phyloP scores from a whole-genome alignment of 2,888 invertebrate species.

The Tipula helvola region DNA sequence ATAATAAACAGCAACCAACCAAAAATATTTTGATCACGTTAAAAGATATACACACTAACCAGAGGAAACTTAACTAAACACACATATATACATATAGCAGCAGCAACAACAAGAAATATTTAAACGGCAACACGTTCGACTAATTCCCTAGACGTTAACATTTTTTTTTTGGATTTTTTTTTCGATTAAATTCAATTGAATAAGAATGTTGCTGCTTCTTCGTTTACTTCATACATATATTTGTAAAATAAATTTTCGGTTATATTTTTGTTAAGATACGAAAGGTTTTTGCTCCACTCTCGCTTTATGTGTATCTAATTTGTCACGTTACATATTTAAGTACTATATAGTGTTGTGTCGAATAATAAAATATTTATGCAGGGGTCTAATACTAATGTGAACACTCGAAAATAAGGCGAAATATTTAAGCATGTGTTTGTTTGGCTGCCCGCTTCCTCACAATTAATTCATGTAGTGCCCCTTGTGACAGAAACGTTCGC shows the following conservation, averaged over 20 bases:
- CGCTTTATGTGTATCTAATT: neutral
- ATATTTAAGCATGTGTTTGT: neutral
- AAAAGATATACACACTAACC: neutral
- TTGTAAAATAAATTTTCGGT: neutral
- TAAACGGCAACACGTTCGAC: conserved; percentile 7
- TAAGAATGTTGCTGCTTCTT: neutral
- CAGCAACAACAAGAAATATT: neutral
- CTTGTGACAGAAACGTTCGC: neutral
- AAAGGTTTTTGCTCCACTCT: neutral
- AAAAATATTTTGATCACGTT: conserved; percentile 9
- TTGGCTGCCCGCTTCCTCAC: no score
- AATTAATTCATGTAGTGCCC: conserved; percentile 5
- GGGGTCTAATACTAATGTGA: neutral
- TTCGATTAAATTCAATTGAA: neutral
- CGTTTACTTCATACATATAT: neutral
- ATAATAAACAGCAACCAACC: neutral
- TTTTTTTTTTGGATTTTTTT: neutral
- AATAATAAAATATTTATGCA: neutral
- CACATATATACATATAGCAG: neutral
- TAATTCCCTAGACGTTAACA: neutral
- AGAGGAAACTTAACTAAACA: neutral
- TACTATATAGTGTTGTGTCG: neutral
- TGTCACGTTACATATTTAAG: neutral
- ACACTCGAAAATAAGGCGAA: neutral
- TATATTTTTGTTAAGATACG: neutral